Evolutionary conservation across 2,888 invertebrate genomes (phyloP).

Genomic region (Colostygia pectinataria): DNA sequence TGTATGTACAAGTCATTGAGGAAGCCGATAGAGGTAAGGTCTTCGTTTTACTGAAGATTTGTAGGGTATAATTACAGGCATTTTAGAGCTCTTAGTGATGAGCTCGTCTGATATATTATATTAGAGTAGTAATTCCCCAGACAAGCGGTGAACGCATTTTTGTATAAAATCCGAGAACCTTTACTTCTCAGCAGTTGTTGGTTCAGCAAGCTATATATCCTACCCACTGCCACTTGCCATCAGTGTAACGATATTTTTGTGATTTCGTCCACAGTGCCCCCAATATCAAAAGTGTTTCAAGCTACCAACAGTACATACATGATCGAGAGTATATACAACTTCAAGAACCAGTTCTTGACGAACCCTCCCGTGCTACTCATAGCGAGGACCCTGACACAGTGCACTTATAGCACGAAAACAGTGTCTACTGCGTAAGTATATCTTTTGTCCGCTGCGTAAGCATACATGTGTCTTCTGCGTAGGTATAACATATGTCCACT

Average conservation of each 20-base stretch:
- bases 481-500: too few species aligned
- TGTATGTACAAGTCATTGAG: conserved; percentile 58
- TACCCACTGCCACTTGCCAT: too few species aligned
- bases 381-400: conserved; percentile 41
- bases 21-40: conserved; percentile 56
- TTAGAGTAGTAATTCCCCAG: too few species aligned
- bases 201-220: too few species aligned
- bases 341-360: conserved; percentile 42
- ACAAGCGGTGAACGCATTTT: too few species aligned
- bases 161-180: too few species aligned
- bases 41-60: too few species aligned
- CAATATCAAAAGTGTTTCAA: not conserved
- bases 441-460: not conserved
- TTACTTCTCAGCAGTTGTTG: too few species aligned
- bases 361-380: conserved; percentile 40
- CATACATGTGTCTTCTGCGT: too few species aligned
- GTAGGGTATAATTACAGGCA: too few species aligned
- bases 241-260: not conserved
- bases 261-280: conserved; percentile 27
- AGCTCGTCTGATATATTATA: too few species aligned
- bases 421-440: conserved; percentile 58
- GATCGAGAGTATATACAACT: conserved; percentile 58
- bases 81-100: too few species aligned
- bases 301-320: conserved; percentile 21
- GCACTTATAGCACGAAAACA: conserved; percentile 49